Evolutionary conservation across 64 coral and sea anemone species (phyloP), one percentile per base, ranked within the genome.

Genomic region (Catalaphyllia jardinei): DNA sequence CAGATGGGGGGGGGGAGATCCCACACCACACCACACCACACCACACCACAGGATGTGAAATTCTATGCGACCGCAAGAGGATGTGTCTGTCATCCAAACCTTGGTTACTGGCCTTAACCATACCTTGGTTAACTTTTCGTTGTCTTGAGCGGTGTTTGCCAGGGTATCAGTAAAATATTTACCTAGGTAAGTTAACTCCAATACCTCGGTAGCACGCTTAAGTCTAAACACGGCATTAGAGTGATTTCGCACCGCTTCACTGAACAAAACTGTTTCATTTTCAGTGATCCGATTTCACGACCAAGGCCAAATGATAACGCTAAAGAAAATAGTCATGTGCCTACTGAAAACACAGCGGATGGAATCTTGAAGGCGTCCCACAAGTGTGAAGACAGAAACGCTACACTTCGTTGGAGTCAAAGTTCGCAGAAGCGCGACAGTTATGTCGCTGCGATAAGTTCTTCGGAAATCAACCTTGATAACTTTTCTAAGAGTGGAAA

Each of bases 391-490:
- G 35, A 12, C 2, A 49, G 38, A 13, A 4, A 10, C n/a, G 3
- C 24, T 27, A 8, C 65, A 69, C 22, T 85, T 85, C 62, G 62
- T 25, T 85, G 81, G 81, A 85, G 62, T 71, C 81, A 60, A 29
- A 3, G 3, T 19, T 64, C 79, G 17, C 79, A 85, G 81, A 85
- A 85, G 14, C 62, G 81, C 35, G 38, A 85, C 38, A 85, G 81
- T 28, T 85, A 85, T 24, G 81, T 85, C 62, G 62, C 81, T 49
- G 81, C 81, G 35, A 85, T 85, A 85, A 71, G 62, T 24, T 51
- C 81, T 35, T 67, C 81, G 19, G 20, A 85, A 51, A 20, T 65
- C 20, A 27, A 69, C 42, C 81, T 85, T 24, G 62, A 71, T 15
- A 8, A 71, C 9, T 2, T 85, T 5, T 28, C 62, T 15, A 71